A percentile compares a stretch with the other conserved stretches of the same genome.
Evolutionary conservation across 2,797 vertebrate species (phyloP).

Genomic region (Sebastes iracundus): DNA sequence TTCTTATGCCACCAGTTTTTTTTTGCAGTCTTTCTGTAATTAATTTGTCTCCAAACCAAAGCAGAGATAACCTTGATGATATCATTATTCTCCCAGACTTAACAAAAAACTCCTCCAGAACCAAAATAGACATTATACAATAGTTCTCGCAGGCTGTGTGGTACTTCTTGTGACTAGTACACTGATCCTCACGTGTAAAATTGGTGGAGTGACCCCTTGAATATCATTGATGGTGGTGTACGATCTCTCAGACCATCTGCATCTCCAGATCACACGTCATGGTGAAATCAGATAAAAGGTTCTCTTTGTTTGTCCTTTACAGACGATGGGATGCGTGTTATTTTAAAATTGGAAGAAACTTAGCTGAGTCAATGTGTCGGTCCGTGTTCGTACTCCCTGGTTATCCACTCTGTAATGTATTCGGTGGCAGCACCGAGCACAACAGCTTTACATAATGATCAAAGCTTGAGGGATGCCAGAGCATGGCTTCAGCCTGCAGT

Average conservation of each 20-base stretch:
- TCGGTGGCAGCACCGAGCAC: conserved; percentile 56
- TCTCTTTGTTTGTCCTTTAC: background rate
- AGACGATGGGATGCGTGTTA: conserved; percentile 2
- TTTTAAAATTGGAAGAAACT: conserved; percentile 23
- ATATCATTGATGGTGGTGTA: background rate
- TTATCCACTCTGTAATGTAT: conserved; percentile 68
- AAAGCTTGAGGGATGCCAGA: conserved; percentile 73
- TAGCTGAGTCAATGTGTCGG: conserved; percentile 51
- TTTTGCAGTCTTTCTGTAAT: background rate
- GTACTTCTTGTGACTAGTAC: background rate
- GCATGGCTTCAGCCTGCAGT: conserved; percentile 72
- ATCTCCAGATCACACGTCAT: background rate
- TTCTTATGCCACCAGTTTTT: background rate
- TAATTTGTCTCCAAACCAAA: background rate
- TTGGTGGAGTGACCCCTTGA: background rate
- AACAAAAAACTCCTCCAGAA: background rate
- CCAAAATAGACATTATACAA: conserved; percentile 3
- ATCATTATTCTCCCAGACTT: background rate
- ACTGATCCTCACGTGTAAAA: background rate
- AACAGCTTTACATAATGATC: conserved; percentile 80
- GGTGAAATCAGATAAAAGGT: background rate
- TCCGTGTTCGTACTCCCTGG: conserved; percentile 33
- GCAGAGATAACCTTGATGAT: background rate
- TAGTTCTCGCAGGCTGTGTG: background rate
- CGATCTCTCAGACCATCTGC: background rate